Conservation (phyloP, 2,797 vertebrate genomes). For the Xiphorhynchus erythropygius region DNA sequence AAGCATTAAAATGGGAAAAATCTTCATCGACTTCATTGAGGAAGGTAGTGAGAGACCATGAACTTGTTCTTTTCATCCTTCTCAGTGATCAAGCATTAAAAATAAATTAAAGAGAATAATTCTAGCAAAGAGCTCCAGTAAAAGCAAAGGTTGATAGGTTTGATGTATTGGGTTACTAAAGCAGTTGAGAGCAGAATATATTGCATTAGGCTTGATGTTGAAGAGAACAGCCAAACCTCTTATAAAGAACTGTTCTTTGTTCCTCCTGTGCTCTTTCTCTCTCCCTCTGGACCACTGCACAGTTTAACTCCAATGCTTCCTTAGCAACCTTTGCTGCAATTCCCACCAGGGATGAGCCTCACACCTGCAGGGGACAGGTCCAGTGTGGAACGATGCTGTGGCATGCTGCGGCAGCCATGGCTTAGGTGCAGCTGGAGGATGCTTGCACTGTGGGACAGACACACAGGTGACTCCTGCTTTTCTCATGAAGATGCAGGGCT, state of each 20-base stretch:
- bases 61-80: not conserved
- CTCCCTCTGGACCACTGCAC: not conserved
- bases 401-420: not conserved
- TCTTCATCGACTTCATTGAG: not conserved
- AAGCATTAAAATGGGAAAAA: not conserved
- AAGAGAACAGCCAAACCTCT: not conserved
- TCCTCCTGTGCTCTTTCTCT: not conserved
- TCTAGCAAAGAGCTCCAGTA: not conserved
- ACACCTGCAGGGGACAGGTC: not conserved
- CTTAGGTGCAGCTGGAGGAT: not conserved
- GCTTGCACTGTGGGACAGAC: no score
- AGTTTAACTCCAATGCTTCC: not conserved
- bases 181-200: not conserved
- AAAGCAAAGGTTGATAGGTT: not conserved
- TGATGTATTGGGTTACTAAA: not conserved
- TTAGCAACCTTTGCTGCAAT: not conserved
- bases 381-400: not conserved
- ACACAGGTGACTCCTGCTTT: not conserved
- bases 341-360: not conserved
- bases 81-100: not conserved
- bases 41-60: not conserved
- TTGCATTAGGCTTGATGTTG: not conserved
- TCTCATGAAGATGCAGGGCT: not conserved
- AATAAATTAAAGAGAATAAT: constrained; percentile 1
- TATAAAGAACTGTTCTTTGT: not conserved